Evolutionary conservation across 2,888 invertebrate genomes (phyloP).

Genomic region (Andrena minutula): DNA sequence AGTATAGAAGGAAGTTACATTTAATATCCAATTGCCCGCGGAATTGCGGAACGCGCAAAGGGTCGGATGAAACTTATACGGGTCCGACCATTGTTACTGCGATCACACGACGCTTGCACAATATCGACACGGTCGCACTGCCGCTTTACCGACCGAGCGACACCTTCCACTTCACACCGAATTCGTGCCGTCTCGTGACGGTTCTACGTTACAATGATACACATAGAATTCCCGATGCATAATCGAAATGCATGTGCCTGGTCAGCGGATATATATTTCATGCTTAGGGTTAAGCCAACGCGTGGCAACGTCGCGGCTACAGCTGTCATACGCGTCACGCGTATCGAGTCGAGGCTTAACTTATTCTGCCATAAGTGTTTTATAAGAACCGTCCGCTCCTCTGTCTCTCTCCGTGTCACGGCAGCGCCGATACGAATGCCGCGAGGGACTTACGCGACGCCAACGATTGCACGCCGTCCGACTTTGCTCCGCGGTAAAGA

Average conservation of each 20-base stretch:
- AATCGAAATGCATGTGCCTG: slow-evolving; percentile 47
- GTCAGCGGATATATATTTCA: slow-evolving; percentile 37
- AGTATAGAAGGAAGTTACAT: slow-evolving; percentile 6
- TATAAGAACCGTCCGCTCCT: slow-evolving; percentile 47
- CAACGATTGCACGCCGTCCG: slow-evolving; percentile 5
- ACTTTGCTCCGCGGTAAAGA: slow-evolving; percentile 8
- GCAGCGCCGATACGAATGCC: slow-evolving; percentile 9
- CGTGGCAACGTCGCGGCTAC: slow-evolving; percentile 60
- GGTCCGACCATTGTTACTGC: slow-evolving; percentile 42
- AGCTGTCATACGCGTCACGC: slow-evolving; percentile 68
- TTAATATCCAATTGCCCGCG: not conserved
- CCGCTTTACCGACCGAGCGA: slow-evolving; percentile 26
- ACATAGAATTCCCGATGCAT: slow-evolving; percentile 25
- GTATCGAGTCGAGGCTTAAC: slow-evolving; percentile 64
- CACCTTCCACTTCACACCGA: slow-evolving; percentile 31
- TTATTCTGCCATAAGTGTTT: slow-evolving; percentile 60
- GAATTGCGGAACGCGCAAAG: not conserved
- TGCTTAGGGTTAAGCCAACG: slow-evolving; percentile 63
- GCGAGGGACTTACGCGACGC: not conserved
- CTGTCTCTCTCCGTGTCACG: slow-evolving; percentile 10
- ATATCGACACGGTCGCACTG: slow-evolving; percentile 40
- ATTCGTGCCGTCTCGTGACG: slow-evolving; percentile 18
- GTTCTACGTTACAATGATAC: slow-evolving; percentile 25
- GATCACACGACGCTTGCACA: slow-evolving; percentile 53
- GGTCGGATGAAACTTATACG: slow-evolving; percentile 21